phyloP scores from a whole-genome alignment of 2,797 vertebrate species.

The Liparis tanakae region DNA sequence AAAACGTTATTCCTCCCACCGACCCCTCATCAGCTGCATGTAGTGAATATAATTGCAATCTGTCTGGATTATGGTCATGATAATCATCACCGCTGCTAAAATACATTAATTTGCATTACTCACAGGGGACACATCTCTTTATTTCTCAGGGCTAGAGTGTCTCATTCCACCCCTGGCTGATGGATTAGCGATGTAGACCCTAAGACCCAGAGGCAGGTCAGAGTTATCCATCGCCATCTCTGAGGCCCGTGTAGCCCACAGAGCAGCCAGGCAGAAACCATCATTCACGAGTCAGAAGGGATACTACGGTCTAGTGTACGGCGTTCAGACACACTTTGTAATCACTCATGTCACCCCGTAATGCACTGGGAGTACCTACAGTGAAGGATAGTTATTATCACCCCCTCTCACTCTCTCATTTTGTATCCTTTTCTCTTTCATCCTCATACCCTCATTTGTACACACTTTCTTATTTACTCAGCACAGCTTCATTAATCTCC shows the following conservation, averaged over 20 bases:
- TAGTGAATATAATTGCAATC: conserved; percentile 35
- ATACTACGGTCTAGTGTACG: conserved; percentile 54
- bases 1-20: conserved; percentile 9
- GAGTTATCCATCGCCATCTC: conserved; percentile 53
- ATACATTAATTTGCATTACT: conserved; percentile 13
- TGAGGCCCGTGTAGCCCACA: conserved; percentile 30
- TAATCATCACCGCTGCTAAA: background rate
- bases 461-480: conserved; percentile 41
- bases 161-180: conserved; percentile 34
- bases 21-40: conserved; percentile 2
- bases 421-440: conserved; percentile 40
- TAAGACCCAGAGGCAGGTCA: conserved; percentile 54
- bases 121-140: background rate
- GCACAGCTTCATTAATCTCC: conserved; percentile 47
- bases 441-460: conserved; percentile 18
- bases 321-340: conserved; percentile 57
- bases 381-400: conserved; percentile 68
- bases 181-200: conserved; percentile 33
- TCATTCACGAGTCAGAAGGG: conserved; percentile 64
- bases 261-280: conserved; percentile 46
- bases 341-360: conserved; percentile 63
- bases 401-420: conserved; percentile 45
- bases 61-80: conserved; percentile 19
- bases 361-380: conserved; percentile 57
- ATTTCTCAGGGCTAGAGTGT: background rate